These are phyloP conservation scores for Nasonovia ribisnigri DNA, from an alignment of 2,888 invertebrate species.

Conservation along the genomic window DNA sequence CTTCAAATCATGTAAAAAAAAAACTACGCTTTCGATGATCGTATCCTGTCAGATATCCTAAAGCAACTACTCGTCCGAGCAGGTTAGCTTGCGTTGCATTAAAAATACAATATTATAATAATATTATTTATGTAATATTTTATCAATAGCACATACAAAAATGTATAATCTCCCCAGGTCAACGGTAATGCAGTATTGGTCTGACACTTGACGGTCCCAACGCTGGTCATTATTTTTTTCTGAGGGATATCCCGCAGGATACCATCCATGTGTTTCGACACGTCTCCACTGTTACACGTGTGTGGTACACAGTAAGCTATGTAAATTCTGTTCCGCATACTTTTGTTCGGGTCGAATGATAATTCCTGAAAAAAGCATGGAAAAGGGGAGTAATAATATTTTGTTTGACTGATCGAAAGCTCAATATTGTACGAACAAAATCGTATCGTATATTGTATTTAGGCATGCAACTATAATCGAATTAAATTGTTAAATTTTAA, in stretches of 20 bases:
- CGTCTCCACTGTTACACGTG: constrained; percentile 64
- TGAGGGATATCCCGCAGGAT: constrained; percentile 65
- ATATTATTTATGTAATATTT: constrained; percentile 8
- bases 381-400: background rate
- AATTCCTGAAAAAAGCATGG: constrained; percentile 36
- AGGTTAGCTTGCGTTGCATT: background rate
- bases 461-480: background rate
- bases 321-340: constrained; percentile 65
- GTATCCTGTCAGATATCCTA: background rate
- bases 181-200: constrained; percentile 33
- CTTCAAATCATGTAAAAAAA: background rate
- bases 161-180: constrained; percentile 59
- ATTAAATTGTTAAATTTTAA: background rate
- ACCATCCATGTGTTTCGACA: constrained; percentile 66
- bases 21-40: background rate
- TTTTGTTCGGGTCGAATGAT: constrained; percentile 64
- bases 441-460: background rate
- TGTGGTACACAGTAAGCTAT: constrained; percentile 67
- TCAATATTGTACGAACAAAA: background rate
- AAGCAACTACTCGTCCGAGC: background rate
- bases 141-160: constrained; percentile 57
- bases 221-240: constrained; percentile 67
- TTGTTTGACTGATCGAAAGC: background rate
- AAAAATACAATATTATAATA: background rate
- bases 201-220: constrained; percentile 66